phyloP scores from a whole-genome alignment of 2,888 invertebrate genomes.

The Lepidocyrtinus sp. region DNA sequence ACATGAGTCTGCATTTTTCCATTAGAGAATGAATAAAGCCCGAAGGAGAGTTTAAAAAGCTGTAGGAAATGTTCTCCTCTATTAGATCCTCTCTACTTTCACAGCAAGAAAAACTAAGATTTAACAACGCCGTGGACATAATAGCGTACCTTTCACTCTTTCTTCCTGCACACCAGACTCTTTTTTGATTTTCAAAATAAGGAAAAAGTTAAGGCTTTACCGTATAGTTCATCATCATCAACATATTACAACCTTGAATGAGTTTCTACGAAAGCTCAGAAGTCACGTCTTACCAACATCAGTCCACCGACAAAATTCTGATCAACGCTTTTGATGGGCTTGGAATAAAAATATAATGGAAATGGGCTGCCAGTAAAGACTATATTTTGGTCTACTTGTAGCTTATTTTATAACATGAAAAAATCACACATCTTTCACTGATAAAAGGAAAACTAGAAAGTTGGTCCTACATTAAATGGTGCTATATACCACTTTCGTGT shows the following conservation, averaged over 20 bases:
- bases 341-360: background rate
- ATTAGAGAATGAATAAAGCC: constrained; percentile 7
- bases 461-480: background rate
- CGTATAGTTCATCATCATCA: constrained; percentile 9
- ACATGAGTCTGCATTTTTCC: constrained; percentile 18
- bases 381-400: constrained; percentile 12
- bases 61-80: background rate
- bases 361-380: background rate
- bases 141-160: background rate
- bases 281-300: constrained; percentile 31
- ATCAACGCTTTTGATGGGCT: constrained; percentile 28
- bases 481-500: too few relatives aligned
- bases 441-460: background rate
- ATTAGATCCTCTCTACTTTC: background rate
- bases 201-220: background rate
- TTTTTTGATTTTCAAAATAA: constrained; percentile 7
- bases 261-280: constrained; percentile 17
- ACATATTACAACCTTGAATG: background rate
- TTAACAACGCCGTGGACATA: background rate
- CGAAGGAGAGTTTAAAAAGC: background rate
- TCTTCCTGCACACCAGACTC: background rate
- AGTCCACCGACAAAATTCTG: constrained; percentile 16
- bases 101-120: background rate
- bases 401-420: constrained; percentile 15
- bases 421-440: constrained; percentile 11